A percentile compares a stretch with the other conserved stretches of the same genome.
Evolutionary conservation across 2,113 vertebrate genomes (phyloP).

Genomic region (Calcarius ornatus): DNA sequence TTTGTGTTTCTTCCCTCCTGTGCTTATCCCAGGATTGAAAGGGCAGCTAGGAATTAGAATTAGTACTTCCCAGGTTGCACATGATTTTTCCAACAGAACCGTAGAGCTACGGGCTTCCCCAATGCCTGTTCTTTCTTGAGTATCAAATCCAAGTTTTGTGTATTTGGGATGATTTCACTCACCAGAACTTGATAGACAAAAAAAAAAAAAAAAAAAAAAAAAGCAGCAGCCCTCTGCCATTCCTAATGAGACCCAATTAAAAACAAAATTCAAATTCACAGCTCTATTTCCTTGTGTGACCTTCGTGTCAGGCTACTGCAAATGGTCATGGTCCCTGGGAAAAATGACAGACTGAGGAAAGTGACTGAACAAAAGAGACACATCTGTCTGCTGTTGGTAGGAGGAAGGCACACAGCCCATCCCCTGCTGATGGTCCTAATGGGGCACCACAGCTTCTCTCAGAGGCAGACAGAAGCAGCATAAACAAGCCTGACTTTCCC

Average conservation of each 20-base stretch:
- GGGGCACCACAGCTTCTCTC: background rate
- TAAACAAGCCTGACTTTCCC: background rate
- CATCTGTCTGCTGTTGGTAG: background rate
- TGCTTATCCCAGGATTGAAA: background rate
- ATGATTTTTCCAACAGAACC: background rate
- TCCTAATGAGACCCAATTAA: slow-evolving; percentile 1
- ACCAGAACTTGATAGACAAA: background rate
- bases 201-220: background rate
- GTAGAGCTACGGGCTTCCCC: background rate
- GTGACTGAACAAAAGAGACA: slow-evolving; percentile 34
- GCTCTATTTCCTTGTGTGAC: slow-evolving; percentile 16
- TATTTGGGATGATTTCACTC: background rate
- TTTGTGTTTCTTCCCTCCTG: background rate
- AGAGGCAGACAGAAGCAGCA: background rate
- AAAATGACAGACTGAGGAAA: slow-evolving; percentile 24
- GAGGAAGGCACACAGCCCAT: background rate
- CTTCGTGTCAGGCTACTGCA: background rate
- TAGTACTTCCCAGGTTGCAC: background rate
- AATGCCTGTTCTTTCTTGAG: background rate
- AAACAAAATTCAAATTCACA: background rate
- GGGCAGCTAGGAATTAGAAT: background rate
- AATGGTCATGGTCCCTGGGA: background rate
- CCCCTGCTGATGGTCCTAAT: background rate
- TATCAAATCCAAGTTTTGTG: background rate
- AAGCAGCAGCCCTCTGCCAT: background rate